These are phyloP conservation scores for Amphilophus citrinellus DNA, from an alignment of 2,113 vertebrate genomes.

Conservation along the genomic window DNA sequence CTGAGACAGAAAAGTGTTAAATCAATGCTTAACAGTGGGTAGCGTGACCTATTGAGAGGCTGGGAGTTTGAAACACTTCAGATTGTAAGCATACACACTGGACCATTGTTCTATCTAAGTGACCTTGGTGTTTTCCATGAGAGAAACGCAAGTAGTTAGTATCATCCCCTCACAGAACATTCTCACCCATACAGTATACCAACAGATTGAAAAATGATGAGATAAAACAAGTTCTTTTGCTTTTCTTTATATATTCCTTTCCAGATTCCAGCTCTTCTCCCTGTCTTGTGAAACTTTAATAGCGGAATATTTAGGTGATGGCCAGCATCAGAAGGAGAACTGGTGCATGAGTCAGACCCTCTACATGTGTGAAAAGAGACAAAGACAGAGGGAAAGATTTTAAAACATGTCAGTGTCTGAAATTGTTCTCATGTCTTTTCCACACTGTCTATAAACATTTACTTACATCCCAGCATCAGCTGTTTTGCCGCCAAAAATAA, in stretches of 20 bases:
- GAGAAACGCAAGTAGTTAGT: not conserved
- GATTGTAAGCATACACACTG: too few species aligned
- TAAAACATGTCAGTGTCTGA: constrained; percentile 33
- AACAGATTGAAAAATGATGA: not conserved
- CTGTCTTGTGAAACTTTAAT: constrained; percentile 44
- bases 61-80: constrained; percentile 5
- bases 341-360: not conserved
- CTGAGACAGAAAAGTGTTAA: constrained; percentile 33
- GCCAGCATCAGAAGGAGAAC: constrained; percentile 1
- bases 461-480: constrained; percentile 61
- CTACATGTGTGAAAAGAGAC: not conserved
- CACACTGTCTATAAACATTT: constrained; percentile 63
- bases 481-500: constrained; percentile 62
- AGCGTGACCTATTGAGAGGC: not conserved
- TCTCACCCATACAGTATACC: not conserved
- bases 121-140: constrained; percentile 19
- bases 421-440: constrained; percentile 51
- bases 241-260: constrained; percentile 13
- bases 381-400: constrained; percentile 16
- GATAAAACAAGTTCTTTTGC: not conserved
- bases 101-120: not conserved
- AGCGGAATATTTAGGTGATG: constrained; percentile 48
- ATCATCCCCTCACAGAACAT: constrained; percentile 5
- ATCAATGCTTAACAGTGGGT: constrained; percentile 28
- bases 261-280: not conserved